phyloP scores from a whole-genome alignment of 2,797 vertebrate genomes.

The Halcyon smyrnensis region DNA sequence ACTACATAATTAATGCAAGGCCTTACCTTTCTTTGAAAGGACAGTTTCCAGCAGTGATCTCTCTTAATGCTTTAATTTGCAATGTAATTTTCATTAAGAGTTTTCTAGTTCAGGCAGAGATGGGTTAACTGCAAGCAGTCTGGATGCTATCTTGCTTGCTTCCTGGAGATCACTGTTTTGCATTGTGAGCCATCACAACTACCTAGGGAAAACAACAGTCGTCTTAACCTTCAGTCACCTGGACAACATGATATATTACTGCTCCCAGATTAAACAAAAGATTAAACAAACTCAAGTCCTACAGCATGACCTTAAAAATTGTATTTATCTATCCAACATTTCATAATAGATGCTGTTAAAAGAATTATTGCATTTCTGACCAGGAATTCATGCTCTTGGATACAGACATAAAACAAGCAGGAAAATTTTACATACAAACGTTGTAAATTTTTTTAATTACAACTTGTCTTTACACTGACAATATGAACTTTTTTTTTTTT shows the following conservation, averaged over 20 bases:
- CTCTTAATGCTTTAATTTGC: conserved; percentile 3
- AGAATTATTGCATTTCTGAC: neutral
- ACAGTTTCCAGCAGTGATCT: neutral
- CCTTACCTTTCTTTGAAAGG: conserved; percentile 42
- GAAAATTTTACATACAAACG: neutral
- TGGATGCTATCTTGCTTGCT: conserved; percentile 46
- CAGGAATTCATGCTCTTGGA: neutral
- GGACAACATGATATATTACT: neutral
- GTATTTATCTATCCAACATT: neutral
- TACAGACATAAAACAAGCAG: neutral
- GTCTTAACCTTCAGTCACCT: conserved; percentile 28
- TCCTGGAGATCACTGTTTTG: conserved; percentile 64
- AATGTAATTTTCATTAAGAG: neutral
- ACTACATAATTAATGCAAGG: neutral
- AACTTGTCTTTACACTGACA: neutral
- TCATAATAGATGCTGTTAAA: neutral
- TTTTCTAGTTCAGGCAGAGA: conserved; percentile 40
- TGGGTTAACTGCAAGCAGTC: conserved; percentile 21
- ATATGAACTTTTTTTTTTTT: neutral
- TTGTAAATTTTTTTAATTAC: neutral
- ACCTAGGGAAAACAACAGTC: conserved; percentile 56
- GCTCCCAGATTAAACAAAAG: neutral
- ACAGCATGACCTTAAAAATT: neutral
- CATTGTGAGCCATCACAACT: conserved; percentile 45
- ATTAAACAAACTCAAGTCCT: neutral